These are phyloP conservation scores for Megaceryle torquata DNA, from an alignment of 2,113 vertebrate genomes.

Conservation along the genomic window DNA sequence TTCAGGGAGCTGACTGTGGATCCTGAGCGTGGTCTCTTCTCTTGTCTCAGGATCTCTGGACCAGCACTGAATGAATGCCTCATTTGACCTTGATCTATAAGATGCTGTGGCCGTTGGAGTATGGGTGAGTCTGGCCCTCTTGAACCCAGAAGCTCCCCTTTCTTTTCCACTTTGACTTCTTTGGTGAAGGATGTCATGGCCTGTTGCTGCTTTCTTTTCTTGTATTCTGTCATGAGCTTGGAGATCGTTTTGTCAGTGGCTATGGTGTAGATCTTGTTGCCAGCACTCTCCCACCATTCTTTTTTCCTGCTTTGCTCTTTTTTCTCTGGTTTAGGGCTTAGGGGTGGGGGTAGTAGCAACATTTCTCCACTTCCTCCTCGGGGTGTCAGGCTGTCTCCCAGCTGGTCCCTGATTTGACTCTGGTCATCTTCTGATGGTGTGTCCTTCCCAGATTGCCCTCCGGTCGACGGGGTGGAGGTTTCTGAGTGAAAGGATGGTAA, in stretches of 20 bases:
- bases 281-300: conserved; percentile 97
- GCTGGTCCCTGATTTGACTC: conserved; percentile 67
- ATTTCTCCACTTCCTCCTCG: conserved; percentile 68
- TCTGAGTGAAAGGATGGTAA: conserved; percentile 91
- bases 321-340: conserved; percentile 75
- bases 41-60: conserved; percentile 89
- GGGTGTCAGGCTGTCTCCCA: conserved; percentile 72
- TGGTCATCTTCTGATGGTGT: conserved; percentile 89
- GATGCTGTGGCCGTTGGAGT: conserved; percentile 88
- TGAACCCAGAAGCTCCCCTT: conserved; percentile 67
- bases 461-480: conserved; percentile 85
- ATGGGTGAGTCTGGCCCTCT: conserved; percentile 79
- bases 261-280: conserved; percentile 94
- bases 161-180: conserved; percentile 82
- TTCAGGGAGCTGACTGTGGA: conserved; percentile 90
- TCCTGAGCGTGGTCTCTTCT: conserved; percentile 88
- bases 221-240: conserved; percentile 95
- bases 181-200: conserved; percentile 82
- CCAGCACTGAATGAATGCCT: conserved; percentile 94
- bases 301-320: conserved; percentile 79
- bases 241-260: conserved; percentile 91
- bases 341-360: conserved; percentile 64
- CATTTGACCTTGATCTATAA: conserved; percentile 89
- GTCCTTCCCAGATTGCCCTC: conserved; percentile 82
- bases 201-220: conserved; percentile 90